These are phyloP conservation scores for Drosophila affinis DNA, from an alignment of 2,888 invertebrate genomes.

Conservation along the genomic window DNA sequence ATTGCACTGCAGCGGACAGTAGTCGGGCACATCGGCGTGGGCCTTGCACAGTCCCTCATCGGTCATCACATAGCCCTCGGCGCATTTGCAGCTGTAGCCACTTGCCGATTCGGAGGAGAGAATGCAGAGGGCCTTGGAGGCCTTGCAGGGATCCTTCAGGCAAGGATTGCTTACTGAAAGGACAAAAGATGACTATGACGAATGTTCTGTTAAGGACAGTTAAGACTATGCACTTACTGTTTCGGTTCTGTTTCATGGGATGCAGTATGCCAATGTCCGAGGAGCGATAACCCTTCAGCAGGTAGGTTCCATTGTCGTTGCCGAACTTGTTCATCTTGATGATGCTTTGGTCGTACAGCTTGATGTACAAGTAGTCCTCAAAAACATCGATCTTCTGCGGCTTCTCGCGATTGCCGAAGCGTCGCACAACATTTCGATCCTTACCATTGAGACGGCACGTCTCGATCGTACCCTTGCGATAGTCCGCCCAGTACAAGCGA, in stretches of 20 bases:
- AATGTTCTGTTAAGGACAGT: neutral
- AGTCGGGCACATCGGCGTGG: constrained; percentile 79
- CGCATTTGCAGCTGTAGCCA: constrained; percentile 85
- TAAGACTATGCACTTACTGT: constrained; percentile 81
- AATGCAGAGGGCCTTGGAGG: constrained; percentile 86
- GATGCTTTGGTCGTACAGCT: constrained; percentile 87
- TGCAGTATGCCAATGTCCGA: constrained; percentile 89
- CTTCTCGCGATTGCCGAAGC: constrained; percentile 86
- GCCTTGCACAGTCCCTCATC: constrained; percentile 77
- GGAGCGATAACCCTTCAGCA: constrained; percentile 86
- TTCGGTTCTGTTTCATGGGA: constrained; percentile 86
- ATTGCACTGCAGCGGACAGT: constrained; percentile 86
- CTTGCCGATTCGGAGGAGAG: constrained; percentile 84
- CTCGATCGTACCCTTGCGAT: constrained; percentile 90
- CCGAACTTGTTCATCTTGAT: constrained; percentile 88
- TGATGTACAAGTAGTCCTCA: constrained; percentile 88
- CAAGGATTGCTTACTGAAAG: constrained; percentile 86
- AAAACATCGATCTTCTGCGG: constrained; percentile 90
- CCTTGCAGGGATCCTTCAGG: constrained; percentile 85
- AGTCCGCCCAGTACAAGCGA: constrained; percentile 93
- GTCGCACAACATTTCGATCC: constrained; percentile 86
- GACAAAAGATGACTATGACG: neutral
- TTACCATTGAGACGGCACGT: constrained; percentile 88
- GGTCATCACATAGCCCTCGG: constrained; percentile 85
- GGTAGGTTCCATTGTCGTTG: constrained; percentile 85